phyloP scores from a whole-genome alignment of 2,797 vertebrate species.

The Protonibea diacanthus region DNA sequence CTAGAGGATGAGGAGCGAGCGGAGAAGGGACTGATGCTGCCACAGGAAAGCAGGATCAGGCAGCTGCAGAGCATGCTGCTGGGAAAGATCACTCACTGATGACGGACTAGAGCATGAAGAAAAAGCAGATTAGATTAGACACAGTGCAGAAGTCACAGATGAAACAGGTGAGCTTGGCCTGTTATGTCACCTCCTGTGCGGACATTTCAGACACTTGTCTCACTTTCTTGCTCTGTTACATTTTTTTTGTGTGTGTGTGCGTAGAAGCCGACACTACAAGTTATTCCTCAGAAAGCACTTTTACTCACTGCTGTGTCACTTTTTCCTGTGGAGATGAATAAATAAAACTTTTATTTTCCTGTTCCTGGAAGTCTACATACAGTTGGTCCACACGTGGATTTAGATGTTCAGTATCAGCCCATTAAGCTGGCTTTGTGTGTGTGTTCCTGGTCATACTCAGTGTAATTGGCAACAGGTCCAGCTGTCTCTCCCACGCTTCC shows the following conservation, averaged over 20 bases:
- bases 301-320: slow-evolving; percentile 43
- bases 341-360: slow-evolving; percentile 64
- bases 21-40: slow-evolving; percentile 65
- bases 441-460: slow-evolving; percentile 34
- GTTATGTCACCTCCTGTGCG: slow-evolving; percentile 20
- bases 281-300: slow-evolving; percentile 54
- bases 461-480: slow-evolving; percentile 73
- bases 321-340: slow-evolving; percentile 57
- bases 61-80: slow-evolving; percentile 78
- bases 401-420: slow-evolving; percentile 7
- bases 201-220: slow-evolving; percentile 10
- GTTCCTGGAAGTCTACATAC: slow-evolving; percentile 15
- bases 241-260: slow-evolving; percentile 22
- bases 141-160: slow-evolving; percentile 24
- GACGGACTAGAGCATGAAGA: slow-evolving; percentile 1
- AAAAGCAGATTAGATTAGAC: slow-evolving; percentile 24
- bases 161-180: slow-evolving; percentile 1
- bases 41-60: slow-evolving; percentile 69
- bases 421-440: slow-evolving; percentile 34
- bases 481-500: slow-evolving; percentile 73
- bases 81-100: slow-evolving; percentile 61
- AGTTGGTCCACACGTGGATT: not conserved
- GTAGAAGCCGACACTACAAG: slow-evolving; percentile 10
- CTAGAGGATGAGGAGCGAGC: slow-evolving; percentile 87
- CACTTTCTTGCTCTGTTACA: slow-evolving; percentile 61